Base-by-base conservation (phyloP, 35 echinoderm and acorn worm species). In the Amphiura filiformis region DNA sequence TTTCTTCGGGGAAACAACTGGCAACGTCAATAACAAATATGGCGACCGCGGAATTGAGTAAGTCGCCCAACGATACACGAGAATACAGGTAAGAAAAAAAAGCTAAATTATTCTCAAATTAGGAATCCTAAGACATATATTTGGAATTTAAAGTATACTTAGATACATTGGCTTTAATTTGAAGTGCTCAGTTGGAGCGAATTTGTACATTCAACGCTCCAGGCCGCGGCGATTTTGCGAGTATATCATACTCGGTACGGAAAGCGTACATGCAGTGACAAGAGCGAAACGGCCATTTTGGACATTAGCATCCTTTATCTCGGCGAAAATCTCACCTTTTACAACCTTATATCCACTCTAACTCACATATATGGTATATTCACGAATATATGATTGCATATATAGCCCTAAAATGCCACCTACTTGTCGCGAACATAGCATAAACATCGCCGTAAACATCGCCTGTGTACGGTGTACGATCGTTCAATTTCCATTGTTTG, bases 11-110 rank as follows among this genome's bases (percentile, higher is more conserved):
- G 61, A n/a, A 70, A 70, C 61, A 70, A 70, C 61, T 70, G 61
- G 61, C 61, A 70, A 70, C 61, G 61, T 30, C 61, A 70, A 70
- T 70, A 70, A 70, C 61, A 70, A 70, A 70, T 70, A 70, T 70
- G 61, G 61, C 61, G 35, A 85, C 64, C 47, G 83, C 83, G 26
- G 83, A 32, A 2, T 34, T 70, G 3, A 37, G 26, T 23, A 85
- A 85, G 35, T 85, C 83, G 44, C 83, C 83, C 32, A 65, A 85
- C 22, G 83, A 85, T 13, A 85, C 83, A 70, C 83, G 83, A 65
- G 83, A 85, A 85, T 85, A 85, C 37, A 56, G 83, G 83, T 85
- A 85, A 70, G 83, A 70, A 70, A 70, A n/a, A n/a, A 70, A 70
- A 70, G 61, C 64, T 34, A 22, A 82, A 41, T 82, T 82, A 33